Percentiles rank a stretch among this genome's conserved stretches.
phyloP scores from a whole-genome alignment of 2,113 vertebrate genomes.

The Erythrocercus mccallii region DNA sequence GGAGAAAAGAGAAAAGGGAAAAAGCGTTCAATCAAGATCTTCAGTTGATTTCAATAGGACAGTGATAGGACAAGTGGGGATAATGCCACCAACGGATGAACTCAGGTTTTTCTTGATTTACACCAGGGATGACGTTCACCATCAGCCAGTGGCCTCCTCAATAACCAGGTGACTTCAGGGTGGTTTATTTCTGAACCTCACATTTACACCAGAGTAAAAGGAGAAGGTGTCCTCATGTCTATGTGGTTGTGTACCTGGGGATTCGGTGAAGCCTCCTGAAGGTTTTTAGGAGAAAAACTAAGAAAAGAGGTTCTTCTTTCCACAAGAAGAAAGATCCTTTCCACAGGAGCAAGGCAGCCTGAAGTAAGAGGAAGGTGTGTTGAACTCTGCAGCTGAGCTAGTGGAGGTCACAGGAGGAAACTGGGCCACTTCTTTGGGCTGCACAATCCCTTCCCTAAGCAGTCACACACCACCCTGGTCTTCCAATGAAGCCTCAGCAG shows the following conservation, averaged over 20 bases:
- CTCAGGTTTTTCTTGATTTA: background rate
- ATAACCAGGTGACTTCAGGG: background rate
- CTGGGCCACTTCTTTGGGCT: background rate
- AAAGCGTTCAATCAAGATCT: background rate
- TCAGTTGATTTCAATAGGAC: background rate
- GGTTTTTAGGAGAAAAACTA: background rate
- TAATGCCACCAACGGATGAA: background rate
- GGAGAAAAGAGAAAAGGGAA: background rate
- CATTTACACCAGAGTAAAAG: background rate
- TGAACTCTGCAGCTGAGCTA: background rate
- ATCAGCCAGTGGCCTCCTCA: background rate
- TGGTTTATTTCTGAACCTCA: background rate
- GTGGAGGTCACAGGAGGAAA: background rate
- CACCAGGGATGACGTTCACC: background rate
- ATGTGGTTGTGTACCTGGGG: background rate
- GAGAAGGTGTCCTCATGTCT: background rate
- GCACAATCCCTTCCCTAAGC: background rate
- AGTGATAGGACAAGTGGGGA: background rate
- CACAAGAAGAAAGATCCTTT: background rate
- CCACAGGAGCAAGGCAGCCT: background rate
- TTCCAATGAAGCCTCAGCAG: background rate
- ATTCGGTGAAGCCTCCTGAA: background rate
- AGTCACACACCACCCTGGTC: background rate
- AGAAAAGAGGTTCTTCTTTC: background rate
- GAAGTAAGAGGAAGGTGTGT: accelerated